These are phyloP conservation scores for Lasioglossum calceatum DNA, from an alignment of 2,888 invertebrate species.

Conservation along the genomic window DNA sequence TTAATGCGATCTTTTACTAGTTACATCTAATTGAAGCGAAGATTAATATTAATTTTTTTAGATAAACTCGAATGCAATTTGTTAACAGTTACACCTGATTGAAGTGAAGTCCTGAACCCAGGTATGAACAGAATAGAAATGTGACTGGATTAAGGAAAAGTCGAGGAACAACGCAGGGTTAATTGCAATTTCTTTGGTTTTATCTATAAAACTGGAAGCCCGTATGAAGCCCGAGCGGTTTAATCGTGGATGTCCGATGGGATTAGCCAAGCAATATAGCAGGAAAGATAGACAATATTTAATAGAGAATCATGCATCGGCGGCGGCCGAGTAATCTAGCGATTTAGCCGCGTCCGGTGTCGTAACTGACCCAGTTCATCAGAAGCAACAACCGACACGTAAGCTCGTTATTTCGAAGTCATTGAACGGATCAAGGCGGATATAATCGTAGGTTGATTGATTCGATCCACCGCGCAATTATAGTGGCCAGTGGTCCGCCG, in stretches of 20 bases:
- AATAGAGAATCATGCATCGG: constrained; percentile 13
- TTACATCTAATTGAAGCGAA: neutral
- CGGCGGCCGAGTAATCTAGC: constrained; percentile 10
- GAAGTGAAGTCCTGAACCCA: neutral
- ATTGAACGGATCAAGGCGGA: constrained; percentile 50
- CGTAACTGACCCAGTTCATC: constrained; percentile 18
- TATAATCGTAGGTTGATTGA: constrained; percentile 63
- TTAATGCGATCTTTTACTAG: neutral
- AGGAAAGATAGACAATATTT: constrained; percentile 4
- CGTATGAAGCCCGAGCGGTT: neutral
- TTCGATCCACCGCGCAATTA: constrained; percentile 60
- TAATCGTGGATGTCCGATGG: neutral
- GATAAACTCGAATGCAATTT: neutral
- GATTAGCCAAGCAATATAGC: neutral
- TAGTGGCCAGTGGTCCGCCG: constrained; percentile 27
- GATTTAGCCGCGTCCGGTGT: neutral
- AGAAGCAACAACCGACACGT: constrained; percentile 30
- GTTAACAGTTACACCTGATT: neutral
- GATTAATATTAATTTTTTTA: too few relatives aligned
- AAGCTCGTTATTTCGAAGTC: constrained; percentile 47
- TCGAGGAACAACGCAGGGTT: neutral
- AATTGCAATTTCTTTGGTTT: neutral
- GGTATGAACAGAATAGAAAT: neutral
- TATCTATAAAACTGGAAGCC: neutral
- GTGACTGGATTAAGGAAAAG: neutral